Percentiles rank a stretch among this genome's conserved stretches.
These are phyloP conservation scores for Minunthozetes semirufus DNA, from an alignment of 2,888 invertebrate species.

Conservation along the genomic window DNA sequence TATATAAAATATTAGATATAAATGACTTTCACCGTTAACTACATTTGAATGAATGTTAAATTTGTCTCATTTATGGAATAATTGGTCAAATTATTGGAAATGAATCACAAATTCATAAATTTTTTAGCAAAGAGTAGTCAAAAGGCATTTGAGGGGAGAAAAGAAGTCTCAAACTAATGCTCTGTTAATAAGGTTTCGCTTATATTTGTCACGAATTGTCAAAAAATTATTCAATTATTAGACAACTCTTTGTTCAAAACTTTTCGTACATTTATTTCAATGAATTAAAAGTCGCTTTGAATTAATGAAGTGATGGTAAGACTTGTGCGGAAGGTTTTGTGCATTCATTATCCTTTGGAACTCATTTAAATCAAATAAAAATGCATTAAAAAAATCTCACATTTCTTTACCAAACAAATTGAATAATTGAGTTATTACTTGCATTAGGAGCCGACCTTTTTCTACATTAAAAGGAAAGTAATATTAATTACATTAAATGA, in stretches of 20 bases:
- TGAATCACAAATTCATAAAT: neutral
- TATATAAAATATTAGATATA: too few species aligned
- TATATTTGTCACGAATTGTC: constrained; percentile 15
- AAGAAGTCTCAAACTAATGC: neutral
- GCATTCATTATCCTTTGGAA: neutral
- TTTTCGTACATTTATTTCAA: neutral
- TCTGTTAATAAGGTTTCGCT: neutral
- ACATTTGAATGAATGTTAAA: too few species aligned
- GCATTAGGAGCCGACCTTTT: neutral
- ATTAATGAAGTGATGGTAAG: neutral
- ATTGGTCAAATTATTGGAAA: constrained; percentile 19
- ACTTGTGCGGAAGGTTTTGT: neutral
- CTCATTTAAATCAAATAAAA: neutral
- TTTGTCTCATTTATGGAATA: too few species aligned
- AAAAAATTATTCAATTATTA: neutral
- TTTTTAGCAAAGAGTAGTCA: neutral
- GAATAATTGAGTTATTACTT: neutral
- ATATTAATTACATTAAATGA: too few species aligned
- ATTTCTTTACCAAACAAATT: neutral
- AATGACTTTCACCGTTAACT: too few species aligned
- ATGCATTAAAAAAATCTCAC: neutral
- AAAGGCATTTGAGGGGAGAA: neutral
- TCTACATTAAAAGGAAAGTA: too few species aligned
- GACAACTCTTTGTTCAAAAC: neutral
- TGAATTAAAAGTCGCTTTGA: neutral